Base-by-base conservation (phyloP, 2,113 vertebrate species). In the Psophia crepitans region DNA sequence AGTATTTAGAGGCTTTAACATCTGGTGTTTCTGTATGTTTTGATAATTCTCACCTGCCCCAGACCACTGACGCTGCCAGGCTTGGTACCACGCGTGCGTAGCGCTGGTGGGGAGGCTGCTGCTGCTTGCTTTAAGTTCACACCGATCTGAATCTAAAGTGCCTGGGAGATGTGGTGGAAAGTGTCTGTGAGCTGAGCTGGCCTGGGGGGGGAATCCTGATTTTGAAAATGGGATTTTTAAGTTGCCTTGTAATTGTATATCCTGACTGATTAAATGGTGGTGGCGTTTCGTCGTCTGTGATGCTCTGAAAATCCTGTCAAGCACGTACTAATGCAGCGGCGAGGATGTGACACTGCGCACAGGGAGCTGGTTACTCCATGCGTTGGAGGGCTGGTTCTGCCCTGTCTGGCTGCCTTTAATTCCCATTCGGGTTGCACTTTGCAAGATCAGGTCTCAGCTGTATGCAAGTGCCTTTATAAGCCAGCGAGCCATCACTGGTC, bases 51-150 rank as follows among this genome's bases (percentile, higher is more conserved):
- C 2, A 2, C 27, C 63, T 16, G 63, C 53, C 8, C 1, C 44
- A 28, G 48, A 4, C 4, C 24, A 2, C 9, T 35, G n/a, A 2
- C 0, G 3, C 56, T 32, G 30, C 44, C 37, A 9, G 43, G 4
- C 5, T 6, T 9, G 21, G 21, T 28, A 11, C 58, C 4, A 3
- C 27, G 11, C 5, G 6, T 1, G 23, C 3, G 53, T 5, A 5
- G 32, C 46, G 35, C 46, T 23, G 64, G 14, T 15, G 16, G 11
- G 33, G 53, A 44, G 44, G n/a, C n/a, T 6, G 12, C 35, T 63
- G 14, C 7, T 18, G 35, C 22, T 49, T 63, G 26, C 49, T 66
- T 54, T 37, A 8, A 30, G 10, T 39, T n/a, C 35, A 8, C 30
- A 3, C 13, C 9, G 64, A 5, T 26, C 5, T 3, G 53, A 17